Conservation (phyloP, 2,797 vertebrate species). For the Delichon dasypus region DNA sequence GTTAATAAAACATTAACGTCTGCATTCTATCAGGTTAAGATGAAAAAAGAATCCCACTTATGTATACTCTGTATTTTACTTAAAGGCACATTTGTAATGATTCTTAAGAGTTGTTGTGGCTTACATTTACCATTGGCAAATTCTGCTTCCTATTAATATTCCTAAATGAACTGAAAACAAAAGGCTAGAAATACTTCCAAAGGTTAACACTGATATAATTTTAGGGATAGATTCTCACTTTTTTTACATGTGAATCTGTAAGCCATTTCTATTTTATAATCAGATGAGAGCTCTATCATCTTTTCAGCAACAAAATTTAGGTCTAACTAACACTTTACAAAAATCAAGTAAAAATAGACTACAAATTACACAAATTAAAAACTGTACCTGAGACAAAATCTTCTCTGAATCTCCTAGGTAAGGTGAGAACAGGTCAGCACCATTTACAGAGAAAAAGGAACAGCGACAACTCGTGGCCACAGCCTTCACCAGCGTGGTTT, state of each 20-base stretch:
- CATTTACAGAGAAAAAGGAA: conserved; percentile 87
- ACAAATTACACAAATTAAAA: not conserved
- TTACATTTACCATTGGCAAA: not conserved
- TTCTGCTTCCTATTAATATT: not conserved
- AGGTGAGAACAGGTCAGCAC: conserved; percentile 93
- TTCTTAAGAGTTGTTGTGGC: not conserved
- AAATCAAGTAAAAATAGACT: not conserved
- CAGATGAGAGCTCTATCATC: not conserved
- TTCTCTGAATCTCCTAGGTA: conserved; percentile 94
- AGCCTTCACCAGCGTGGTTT: conserved; percentile 89
- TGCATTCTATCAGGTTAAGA: not conserved
- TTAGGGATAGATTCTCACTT: not conserved
- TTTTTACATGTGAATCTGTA: not conserved
- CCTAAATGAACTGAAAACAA: not conserved
- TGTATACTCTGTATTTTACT: not conserved
- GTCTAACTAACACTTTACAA: not conserved
- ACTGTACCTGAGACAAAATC: conserved; percentile 86
- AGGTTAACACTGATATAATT: not conserved
- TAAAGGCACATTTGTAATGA: not conserved
- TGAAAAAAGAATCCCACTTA: not conserved
- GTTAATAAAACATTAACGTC: not conserved
- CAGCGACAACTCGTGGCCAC: conserved; percentile 85
- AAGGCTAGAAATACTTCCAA: not conserved
- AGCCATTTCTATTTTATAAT: not conserved
- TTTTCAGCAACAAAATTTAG: not conserved